These are phyloP conservation scores for Elachura formosa DNA, from an alignment of 2,113 vertebrate species.

Conservation along the genomic window DNA sequence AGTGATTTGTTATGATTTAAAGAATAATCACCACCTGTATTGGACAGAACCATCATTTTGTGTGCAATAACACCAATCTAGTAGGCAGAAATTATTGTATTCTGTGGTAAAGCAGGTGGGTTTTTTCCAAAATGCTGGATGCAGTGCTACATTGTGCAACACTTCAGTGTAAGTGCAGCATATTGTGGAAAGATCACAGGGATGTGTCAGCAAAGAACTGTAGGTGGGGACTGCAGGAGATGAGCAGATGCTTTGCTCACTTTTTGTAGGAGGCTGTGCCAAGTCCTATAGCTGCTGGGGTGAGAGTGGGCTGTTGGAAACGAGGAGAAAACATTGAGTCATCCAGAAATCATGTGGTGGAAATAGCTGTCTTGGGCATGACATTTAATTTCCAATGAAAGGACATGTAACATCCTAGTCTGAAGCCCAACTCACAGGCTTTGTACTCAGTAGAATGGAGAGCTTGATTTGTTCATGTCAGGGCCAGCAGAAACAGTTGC, in stretches of 20 bases:
- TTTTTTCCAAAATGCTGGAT: not conserved
- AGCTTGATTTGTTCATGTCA: not conserved
- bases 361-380: not conserved
- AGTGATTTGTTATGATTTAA: not conserved
- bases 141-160: not conserved
- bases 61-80: rapidly evolving
- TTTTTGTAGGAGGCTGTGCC: not conserved
- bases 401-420: not conserved
- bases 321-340: not conserved
- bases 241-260: not conserved
- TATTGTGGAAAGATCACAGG: not conserved
- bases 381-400: not conserved
- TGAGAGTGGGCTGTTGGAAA: conserved; percentile 18
- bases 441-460: not conserved
- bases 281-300: not conserved
- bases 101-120: not conserved
- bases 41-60: not conserved
- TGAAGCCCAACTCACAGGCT: not conserved
- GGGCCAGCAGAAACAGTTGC: not conserved
- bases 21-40: not conserved
- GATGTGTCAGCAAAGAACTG: not conserved
- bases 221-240: not conserved
- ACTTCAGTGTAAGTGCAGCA: not conserved
- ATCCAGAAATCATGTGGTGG: not conserved
- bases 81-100: not conserved